These are phyloP conservation scores for Drosophila suboccidentalis DNA, from an alignment of 2,888 invertebrate genomes.

Conservation along the genomic window DNA sequence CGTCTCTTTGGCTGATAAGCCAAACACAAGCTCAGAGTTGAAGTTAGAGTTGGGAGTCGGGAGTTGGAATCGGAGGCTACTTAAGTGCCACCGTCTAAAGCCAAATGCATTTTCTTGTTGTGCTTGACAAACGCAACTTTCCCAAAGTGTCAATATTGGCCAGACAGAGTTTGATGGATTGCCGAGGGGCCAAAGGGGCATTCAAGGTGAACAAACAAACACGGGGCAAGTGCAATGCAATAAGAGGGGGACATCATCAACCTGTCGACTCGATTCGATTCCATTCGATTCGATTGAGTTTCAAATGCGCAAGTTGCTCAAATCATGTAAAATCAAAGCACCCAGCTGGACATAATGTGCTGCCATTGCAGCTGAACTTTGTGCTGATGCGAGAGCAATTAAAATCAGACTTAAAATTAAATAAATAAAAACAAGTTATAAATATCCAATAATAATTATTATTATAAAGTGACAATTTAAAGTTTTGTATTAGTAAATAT, in stretches of 20 bases:
- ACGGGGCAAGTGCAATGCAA: constrained; percentile 36
- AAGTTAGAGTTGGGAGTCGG: neutral
- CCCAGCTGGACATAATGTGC: constrained; percentile 29
- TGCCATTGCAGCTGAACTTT: constrained; percentile 10
- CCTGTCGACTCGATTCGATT: constrained; percentile 30
- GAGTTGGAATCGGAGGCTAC: constrained; percentile 48
- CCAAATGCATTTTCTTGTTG: constrained; percentile 53
- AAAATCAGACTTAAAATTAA: neutral
- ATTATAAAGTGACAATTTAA: no score
- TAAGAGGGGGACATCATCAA: constrained; percentile 12
- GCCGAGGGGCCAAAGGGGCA: constrained; percentile 5
- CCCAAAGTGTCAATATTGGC: constrained; percentile 71
- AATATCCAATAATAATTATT: no score
- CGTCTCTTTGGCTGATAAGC: constrained; percentile 34
- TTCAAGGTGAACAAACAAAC: constrained; percentile 45
- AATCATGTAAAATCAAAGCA: constrained; percentile 21
- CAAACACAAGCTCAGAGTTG: constrained; percentile 7
- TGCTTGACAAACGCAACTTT: constrained; percentile 69
- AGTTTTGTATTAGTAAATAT: neutral
- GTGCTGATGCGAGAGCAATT: neutral
- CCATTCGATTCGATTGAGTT: constrained; percentile 35
- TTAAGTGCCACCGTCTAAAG: constrained; percentile 62
- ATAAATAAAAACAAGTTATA: no score
- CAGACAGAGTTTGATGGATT: constrained; percentile 31
- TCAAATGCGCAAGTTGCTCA: constrained; percentile 23